These are phyloP conservation scores for Catostomus latipinnis DNA, from an alignment of 2,797 vertebrate species.

Conservation along the genomic window DNA sequence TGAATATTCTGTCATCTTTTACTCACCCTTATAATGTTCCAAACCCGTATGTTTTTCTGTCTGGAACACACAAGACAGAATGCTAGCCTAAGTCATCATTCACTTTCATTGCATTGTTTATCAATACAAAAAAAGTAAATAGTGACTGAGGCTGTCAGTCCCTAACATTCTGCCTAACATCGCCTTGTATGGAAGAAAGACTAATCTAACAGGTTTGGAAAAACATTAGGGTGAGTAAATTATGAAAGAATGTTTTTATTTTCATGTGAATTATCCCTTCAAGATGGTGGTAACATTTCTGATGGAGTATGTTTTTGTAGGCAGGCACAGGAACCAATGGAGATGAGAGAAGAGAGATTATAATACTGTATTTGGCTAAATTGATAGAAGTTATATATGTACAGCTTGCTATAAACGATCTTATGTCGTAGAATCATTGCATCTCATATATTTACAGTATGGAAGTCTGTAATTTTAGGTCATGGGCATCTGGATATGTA, in stretches of 20 bases:
- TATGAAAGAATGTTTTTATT: too few species aligned
- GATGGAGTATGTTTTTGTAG: slow-evolving; percentile 72
- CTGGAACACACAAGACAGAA: too few species aligned
- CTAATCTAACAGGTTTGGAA: too few species aligned
- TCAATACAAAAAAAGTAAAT: slow-evolving; percentile 60
- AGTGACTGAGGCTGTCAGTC: slow-evolving; percentile 23
- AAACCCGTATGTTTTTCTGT: too few species aligned
- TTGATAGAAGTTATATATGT: slow-evolving; percentile 80
- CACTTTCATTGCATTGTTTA: too few species aligned
- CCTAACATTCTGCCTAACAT: too few species aligned
- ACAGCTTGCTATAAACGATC: slow-evolving; percentile 78
- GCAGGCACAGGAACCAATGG: slow-evolving; percentile 79
- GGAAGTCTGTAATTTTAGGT: slow-evolving; percentile 71
- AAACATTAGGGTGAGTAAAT: too few species aligned
- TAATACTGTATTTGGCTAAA: slow-evolving; percentile 85
- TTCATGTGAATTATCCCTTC: too few species aligned
- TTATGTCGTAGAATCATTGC: slow-evolving; percentile 76
- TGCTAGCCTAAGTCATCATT: too few species aligned
- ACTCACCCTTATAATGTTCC: too few species aligned
- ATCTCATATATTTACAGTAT: slow-evolving; percentile 75
- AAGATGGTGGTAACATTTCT: slow-evolving; percentile 66
- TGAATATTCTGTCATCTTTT: too few species aligned
- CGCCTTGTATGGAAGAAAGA: too few species aligned
- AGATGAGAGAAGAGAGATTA: slow-evolving; percentile 77
- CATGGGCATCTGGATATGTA: slow-evolving; percentile 61